Conservation (phyloP, 2,888 invertebrate genomes). For the Pollenia angustigena region DNA sequence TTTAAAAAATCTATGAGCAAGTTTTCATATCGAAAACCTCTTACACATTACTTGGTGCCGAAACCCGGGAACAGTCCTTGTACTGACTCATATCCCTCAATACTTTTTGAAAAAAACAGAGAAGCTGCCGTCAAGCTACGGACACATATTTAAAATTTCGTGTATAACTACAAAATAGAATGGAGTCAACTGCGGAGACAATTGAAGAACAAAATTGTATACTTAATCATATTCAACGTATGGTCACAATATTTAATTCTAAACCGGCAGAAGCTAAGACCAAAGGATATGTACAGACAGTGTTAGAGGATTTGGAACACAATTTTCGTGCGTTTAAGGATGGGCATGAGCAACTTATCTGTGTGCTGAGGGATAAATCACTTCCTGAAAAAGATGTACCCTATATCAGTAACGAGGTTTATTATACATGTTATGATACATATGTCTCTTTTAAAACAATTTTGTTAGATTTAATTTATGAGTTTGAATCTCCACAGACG, state of each 20-base stretch:
- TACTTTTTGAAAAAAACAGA: background rate
- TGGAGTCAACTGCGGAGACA: slow-evolving; percentile 3
- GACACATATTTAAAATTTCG: background rate
- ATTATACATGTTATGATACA: slow-evolving; percentile 21
- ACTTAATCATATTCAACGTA: slow-evolving; percentile 18
- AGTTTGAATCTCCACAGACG: too few species aligned
- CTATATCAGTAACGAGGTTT: background rate
- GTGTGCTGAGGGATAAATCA: too few species aligned
- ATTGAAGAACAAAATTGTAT: slow-evolving; percentile 31
- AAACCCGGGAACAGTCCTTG: slow-evolving; percentile 36
- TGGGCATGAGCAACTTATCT: background rate
- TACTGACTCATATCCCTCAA: background rate
- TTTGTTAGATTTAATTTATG: too few species aligned
- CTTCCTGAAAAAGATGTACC: background rate
- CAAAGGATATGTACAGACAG: slow-evolving; percentile 17
- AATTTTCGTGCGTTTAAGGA: slow-evolving; percentile 26
- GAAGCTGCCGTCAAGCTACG: background rate
- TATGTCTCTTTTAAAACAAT: background rate
- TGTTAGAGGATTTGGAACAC: slow-evolving; percentile 25
- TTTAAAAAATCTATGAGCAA: too few species aligned
- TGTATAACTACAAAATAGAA: background rate
- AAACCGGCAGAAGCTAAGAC: background rate
- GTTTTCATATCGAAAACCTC: background rate
- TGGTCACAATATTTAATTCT: background rate
- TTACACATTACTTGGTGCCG: slow-evolving; percentile 45